These are phyloP conservation scores for Phalacrocorax brasilianus DNA, from an alignment of 2,113 vertebrate species.

Conservation along the genomic window DNA sequence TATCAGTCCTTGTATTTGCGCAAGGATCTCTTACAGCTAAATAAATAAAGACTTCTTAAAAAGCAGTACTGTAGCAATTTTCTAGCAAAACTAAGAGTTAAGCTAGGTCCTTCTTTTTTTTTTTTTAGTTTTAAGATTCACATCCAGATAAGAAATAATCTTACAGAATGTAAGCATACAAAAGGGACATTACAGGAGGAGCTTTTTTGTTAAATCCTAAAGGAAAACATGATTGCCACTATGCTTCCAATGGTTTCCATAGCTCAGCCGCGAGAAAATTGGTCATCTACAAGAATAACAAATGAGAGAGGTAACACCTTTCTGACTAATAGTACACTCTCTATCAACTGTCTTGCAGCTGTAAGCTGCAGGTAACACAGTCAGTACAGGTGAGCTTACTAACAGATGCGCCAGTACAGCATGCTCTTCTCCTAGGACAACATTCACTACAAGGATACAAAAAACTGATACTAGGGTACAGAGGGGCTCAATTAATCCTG, in stretches of 20 bases:
- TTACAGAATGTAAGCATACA: background rate
- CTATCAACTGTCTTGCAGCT: background rate
- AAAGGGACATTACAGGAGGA: background rate
- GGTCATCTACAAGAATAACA: background rate
- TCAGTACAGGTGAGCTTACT: background rate
- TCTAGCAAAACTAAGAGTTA: background rate
- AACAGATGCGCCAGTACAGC: background rate
- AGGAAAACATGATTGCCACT: background rate
- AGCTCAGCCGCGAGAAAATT: background rate
- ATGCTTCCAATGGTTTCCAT: background rate
- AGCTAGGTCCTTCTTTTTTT: background rate
- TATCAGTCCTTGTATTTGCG: constrained; percentile 6
- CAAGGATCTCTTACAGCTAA: constrained; percentile 1
- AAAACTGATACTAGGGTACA: background rate
- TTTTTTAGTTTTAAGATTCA: background rate
- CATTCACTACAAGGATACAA: background rate
- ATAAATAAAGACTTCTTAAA: constrained; percentile 5
- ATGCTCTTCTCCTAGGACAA: background rate
- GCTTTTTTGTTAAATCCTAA: background rate
- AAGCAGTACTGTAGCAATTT: background rate
- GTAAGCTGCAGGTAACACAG: background rate
- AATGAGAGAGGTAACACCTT: background rate
- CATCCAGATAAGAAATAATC: background rate
- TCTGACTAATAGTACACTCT: background rate
- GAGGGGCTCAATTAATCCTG: background rate